Conservation (phyloP, 2,797 vertebrate species). For the Rousettus madagascariensis region DNA sequence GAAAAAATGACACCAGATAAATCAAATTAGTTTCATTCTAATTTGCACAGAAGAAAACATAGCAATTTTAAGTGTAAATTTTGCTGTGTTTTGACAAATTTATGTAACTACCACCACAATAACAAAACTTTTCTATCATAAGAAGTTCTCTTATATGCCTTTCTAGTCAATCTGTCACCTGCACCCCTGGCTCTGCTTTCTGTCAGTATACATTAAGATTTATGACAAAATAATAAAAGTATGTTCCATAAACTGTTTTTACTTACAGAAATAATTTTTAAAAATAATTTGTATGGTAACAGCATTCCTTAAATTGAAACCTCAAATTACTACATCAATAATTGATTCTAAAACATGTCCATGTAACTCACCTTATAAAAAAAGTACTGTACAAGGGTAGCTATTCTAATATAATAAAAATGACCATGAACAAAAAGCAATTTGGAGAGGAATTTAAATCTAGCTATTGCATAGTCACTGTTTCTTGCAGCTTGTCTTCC, state of each 20-base stretch:
- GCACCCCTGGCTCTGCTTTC: neutral
- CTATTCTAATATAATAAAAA: conserved; percentile 99
- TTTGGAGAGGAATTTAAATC: conserved; percentile 98
- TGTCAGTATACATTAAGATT: neutral
- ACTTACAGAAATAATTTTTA: conserved; percentile 18
- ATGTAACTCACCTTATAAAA: conserved; percentile 96
- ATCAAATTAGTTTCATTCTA: neutral
- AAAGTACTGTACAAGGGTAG: conserved; percentile 99
- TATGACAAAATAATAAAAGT: neutral
- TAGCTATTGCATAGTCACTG: conserved; percentile 99
- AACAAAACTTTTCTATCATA: neutral
- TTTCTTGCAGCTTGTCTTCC: conserved; percentile 98
- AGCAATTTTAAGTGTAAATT: conserved; percentile 21
- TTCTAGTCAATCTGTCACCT: neutral
- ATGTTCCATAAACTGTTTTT: neutral
- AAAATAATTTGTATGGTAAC: conserved; percentile 6
- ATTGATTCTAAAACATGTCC: conserved; percentile 27
- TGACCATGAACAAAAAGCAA: conserved; percentile 98
- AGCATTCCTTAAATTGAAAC: neutral
- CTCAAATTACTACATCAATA: conserved; percentile 5
- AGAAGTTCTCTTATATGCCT: neutral
- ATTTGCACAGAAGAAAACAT: neutral
- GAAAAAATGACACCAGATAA: conserved; percentile 30
- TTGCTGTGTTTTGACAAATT: conserved; percentile 23
- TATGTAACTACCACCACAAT: neutral